Conservation (phyloP, 2,888 invertebrate species). For the Cantharis flavilabris region DNA sequence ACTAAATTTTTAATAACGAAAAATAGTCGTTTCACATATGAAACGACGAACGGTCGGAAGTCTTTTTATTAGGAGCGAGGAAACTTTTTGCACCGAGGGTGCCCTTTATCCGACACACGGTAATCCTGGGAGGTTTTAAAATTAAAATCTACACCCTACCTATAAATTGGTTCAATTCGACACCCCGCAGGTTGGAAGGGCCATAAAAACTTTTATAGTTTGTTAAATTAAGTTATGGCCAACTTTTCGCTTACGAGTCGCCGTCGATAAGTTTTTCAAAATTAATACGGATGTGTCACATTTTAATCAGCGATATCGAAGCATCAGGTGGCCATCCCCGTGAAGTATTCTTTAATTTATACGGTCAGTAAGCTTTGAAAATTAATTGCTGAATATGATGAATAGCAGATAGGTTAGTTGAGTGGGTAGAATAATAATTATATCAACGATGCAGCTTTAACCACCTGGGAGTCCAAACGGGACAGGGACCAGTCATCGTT, state of each 20-base stretch:
- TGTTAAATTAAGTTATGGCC: background rate
- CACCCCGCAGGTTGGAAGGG: background rate
- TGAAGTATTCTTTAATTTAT: slow-evolving; percentile 35
- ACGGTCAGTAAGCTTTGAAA: slow-evolving; percentile 41
- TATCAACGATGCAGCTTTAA: slow-evolving; percentile 26
- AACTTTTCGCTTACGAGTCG: background rate
- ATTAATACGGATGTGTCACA: background rate
- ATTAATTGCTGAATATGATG: slow-evolving; percentile 44
- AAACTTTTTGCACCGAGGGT: background rate
- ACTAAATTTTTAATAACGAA: background rate
- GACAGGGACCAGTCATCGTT: slow-evolving; percentile 1
- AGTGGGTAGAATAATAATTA: slow-evolving; percentile 40
- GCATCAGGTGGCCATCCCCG: slow-evolving; percentile 40
- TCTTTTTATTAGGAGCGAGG: background rate
- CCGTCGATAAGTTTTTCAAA: background rate
- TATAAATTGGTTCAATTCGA: background rate
- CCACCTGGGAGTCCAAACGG: slow-evolving; percentile 23
- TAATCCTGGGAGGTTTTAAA: background rate
- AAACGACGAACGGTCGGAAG: background rate
- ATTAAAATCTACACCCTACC: background rate
- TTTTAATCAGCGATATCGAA: slow-evolving; percentile 22
- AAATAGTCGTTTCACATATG: background rate
- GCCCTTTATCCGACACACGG: background rate
- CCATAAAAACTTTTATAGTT: background rate
- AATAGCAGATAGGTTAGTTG: slow-evolving; percentile 36